Evolutionary conservation across 2,113 vertebrate species (phyloP).

Genomic region (Isurus oxyrinchus): DNA sequence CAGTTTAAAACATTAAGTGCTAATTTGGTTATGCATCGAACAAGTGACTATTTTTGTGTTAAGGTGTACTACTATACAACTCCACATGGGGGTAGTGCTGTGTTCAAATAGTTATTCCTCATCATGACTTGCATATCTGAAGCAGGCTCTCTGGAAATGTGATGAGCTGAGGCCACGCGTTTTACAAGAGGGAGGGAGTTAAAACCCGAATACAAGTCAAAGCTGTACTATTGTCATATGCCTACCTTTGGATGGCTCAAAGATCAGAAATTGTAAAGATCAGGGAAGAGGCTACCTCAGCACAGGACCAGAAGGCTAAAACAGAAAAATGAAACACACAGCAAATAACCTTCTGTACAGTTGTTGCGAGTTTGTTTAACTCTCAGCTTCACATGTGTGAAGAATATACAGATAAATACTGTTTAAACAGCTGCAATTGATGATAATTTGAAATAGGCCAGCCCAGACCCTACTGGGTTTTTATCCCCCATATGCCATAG

Average conservation of each 20-base stretch:
- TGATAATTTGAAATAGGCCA: slow-evolving; percentile 5
- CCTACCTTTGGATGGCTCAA: background rate
- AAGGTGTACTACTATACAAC: background rate
- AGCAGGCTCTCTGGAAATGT: background rate
- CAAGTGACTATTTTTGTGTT: background rate
- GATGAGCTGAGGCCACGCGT: background rate
- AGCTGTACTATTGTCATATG: background rate
- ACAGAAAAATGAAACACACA: background rate
- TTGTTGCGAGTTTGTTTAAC: background rate
- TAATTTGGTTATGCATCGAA: background rate
- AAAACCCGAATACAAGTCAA: background rate
- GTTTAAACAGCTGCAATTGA: slow-evolving; percentile 28
- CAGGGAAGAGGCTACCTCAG: background rate
- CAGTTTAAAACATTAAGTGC: background rate
- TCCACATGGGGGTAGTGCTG: background rate
- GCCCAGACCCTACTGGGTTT: background rate
- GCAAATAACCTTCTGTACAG: background rate
- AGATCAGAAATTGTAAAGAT: background rate
- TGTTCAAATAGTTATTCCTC: background rate
- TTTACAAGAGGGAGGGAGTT: background rate
- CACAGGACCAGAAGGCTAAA: background rate
- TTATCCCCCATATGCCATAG: background rate
- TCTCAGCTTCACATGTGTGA: background rate
- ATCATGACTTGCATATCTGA: background rate
- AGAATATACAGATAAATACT: background rate